Base-by-base conservation (phyloP, 2,888 invertebrate species). In the Gymnoscelis rufifasciata region DNA sequence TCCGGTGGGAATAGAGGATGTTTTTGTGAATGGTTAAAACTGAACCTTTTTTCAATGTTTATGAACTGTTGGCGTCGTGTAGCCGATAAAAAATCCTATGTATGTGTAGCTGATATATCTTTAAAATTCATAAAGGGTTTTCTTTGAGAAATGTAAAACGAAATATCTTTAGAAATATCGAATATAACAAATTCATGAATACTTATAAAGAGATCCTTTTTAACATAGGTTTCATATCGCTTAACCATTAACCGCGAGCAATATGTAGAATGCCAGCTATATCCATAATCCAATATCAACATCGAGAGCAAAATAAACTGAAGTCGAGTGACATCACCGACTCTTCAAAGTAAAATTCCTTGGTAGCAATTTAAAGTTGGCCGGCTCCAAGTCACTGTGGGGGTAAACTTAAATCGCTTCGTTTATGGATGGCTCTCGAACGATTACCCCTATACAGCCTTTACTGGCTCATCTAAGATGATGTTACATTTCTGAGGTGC, bases 291-390 rank as follows among this genome's bases (percentile, higher is more conserved):
- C 39, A 42, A 39, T 52, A 60, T 54, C 52, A 48, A 53, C 53
- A 57, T 13, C 39, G 48, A 47, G 38, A 50, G 48, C 35, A 52
- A 52, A 61, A 62, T 58, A 62, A 62, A 65, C 59, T 57, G 61
- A 59, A 54, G 51, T 55, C 45, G 49, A 55, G 48, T 60, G 60
- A 60, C 59, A 58, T 52, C 57, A 56, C 56, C 56, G 54, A 70
- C 66, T 71, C 69, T 67, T 68, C 71, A 72, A 69, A 76, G 78
- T 68, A 72, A 78, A 82, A 83, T 81, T 80, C 78, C 74, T 74
- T 66, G 71, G 74, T 74, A 78, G 79, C 83, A 87, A 87, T 86
- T 86, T 87, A 87, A 87, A 87, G 80, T 87, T 87, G 66, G 57
- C 66, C 64, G 65, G 71, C 29, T 67, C 68, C 68, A 70, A 79